phyloP scores from a whole-genome alignment of 2,888 invertebrate species.

The Serrognathus titanus region DNA sequence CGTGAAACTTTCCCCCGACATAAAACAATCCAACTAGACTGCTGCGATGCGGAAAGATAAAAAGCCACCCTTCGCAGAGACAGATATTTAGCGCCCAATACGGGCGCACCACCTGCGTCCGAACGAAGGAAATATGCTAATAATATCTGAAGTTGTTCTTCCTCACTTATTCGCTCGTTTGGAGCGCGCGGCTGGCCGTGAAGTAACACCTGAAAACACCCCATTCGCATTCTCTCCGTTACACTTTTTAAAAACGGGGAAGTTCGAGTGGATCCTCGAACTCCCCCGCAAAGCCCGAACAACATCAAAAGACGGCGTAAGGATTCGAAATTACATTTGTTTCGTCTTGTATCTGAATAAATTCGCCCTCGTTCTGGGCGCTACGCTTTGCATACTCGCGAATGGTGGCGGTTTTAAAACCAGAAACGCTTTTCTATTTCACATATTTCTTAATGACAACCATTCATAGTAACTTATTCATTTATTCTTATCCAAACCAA shows the following conservation, averaged over 20 bases:
- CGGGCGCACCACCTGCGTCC: conserved; percentile 31
- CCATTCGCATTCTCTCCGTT: conserved; percentile 31
- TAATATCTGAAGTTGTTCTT: conserved; percentile 39
- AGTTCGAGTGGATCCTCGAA: conserved; percentile 21
- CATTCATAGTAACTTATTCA: too few species aligned
- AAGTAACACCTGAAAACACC: conserved; percentile 40
- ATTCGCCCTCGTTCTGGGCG: conserved; percentile 10
- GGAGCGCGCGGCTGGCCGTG: conserved; percentile 32
- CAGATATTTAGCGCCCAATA: conserved; percentile 5
- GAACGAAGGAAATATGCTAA: conserved; percentile 40
- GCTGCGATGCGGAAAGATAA: too few species aligned
- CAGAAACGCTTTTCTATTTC: too few species aligned
- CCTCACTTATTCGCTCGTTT: conserved; percentile 36
- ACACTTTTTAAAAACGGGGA: conserved; percentile 9
- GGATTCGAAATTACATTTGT: conserved; percentile 35
- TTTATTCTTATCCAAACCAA: too few species aligned
- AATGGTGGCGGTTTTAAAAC: too few species aligned
- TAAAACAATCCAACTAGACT: too few species aligned
- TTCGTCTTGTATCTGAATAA: conserved; percentile 32
- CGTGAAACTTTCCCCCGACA: too few species aligned
- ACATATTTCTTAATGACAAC: too few species aligned
- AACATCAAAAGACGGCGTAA: conserved; percentile 36
- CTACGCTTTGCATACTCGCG: too few species aligned
- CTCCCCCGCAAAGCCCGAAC: conserved; percentile 29
- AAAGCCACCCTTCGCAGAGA: too few species aligned